Evolutionary conservation across 1,140 invertebrate genomes (phyloP), one percentile per base, ranked within the genome.

Genomic region (Rhopalosiphum maidis): DNA sequence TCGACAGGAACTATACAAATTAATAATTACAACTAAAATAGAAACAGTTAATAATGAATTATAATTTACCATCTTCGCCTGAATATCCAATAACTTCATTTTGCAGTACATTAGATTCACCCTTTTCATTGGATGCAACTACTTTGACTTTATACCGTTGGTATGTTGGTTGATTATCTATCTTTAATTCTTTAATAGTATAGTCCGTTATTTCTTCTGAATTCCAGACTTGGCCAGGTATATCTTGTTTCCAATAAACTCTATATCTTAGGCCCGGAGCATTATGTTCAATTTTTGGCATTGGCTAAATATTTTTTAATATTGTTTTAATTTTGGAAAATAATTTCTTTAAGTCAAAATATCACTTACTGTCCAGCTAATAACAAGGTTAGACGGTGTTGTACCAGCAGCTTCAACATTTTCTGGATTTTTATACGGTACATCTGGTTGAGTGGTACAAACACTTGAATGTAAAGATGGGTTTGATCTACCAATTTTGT

Each of bases 201-300:
- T 98, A 99, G 95, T 99, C 97, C 1, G 95, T 95, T 89, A 99
- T 97, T 93, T 98, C 97, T 94, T 97, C 96, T 41, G 96, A 96
- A 94, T 96, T 96, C 97, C 98, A 99, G 37, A 96, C 94, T 94
- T 96, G 96, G 21, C 97, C 97, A 0, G 97, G 96, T 94, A 97
- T 97, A 95, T 99, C 97, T 92, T 97, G 96, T 94, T 97, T 97
- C 96, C 98, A 99, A 94, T 97, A 97, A 11, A 99, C 97, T 94
- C 97, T 96, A 95, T 99, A 99, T 94, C 97, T 97, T 95, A 99
- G 99, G 88, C 97, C 97, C 1, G 98, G 98, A 0, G 97, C 99
- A 96, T 99, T 99, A 95, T 99, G 99, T 94, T 99, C 98, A 94
- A 99, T 98, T 95, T 98, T 97, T 0, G 98, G 97, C 98, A 99